These are phyloP conservation scores for Enteromius mattozi DNA, from an alignment of 2,797 vertebrate species.

Conservation along the genomic window DNA sequence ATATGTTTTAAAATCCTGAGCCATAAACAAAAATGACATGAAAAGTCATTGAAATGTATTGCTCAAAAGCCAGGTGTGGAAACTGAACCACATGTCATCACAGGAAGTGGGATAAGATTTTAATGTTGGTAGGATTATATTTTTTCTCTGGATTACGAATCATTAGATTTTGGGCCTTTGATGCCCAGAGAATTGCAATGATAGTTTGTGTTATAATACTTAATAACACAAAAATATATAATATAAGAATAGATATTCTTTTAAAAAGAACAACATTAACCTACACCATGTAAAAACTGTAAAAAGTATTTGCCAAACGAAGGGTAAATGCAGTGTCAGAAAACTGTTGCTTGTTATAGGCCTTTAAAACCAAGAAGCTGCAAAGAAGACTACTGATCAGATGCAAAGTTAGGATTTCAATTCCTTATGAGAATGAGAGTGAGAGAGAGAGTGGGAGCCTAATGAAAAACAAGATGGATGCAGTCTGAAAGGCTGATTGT, in stretches of 20 bases:
- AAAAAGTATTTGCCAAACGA: background rate
- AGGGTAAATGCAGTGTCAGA: background rate
- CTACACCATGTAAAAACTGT: background rate
- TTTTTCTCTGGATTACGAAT: background rate
- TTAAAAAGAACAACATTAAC: too few relatives aligned
- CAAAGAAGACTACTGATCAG: conserved; percentile 29
- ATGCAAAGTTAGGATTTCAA: conserved; percentile 28
- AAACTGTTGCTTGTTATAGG: conserved; percentile 6
- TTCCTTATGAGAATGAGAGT: conserved; percentile 15
- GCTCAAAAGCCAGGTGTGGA: background rate
- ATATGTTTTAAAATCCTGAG: background rate
- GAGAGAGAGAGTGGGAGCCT: background rate
- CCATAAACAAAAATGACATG: background rate
- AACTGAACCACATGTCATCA: background rate
- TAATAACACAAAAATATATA: background rate
- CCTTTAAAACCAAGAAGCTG: conserved; percentile 28
- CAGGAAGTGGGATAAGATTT: background rate
- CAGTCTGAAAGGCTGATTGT: conserved; percentile 80
- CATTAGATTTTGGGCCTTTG: background rate
- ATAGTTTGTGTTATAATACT: background rate
- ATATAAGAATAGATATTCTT: too few relatives aligned
- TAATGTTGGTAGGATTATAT: background rate
- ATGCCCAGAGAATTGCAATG: background rate
- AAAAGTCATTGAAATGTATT: background rate
- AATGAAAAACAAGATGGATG: conserved; percentile 71